A percentile compares a stretch with the other conserved stretches of the same genome.
Conservation (phyloP, 2,888 invertebrate genomes). For the Dryadula phaetusa region DNA sequence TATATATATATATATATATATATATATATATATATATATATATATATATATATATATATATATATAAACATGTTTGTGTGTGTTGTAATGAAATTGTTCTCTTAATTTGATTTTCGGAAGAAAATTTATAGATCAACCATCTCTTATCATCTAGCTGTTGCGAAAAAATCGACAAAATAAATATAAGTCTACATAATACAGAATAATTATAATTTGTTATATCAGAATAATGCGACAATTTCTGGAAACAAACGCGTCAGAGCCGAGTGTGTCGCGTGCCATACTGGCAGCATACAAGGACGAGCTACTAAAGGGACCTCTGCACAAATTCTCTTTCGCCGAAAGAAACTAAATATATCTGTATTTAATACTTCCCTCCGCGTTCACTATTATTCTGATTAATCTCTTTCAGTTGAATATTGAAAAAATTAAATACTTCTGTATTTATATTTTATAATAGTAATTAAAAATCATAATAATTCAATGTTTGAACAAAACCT, state of each 20-base stretch:
- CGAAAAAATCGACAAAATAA: too few relatives aligned
- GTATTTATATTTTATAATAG: not conserved
- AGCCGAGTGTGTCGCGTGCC: constrained; percentile 76
- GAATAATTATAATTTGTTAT: constrained; percentile 11
- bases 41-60: too few relatives aligned
- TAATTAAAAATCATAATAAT: not conserved
- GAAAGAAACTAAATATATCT: constrained; percentile 64
- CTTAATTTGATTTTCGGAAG: too few relatives aligned
- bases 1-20: too few relatives aligned
- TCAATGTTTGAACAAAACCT: not conserved
- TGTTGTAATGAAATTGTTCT: too few relatives aligned
- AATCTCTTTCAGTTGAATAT: constrained; percentile 6
- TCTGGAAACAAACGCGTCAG: constrained; percentile 75
- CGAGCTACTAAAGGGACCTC: constrained; percentile 72
- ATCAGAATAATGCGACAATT: constrained; percentile 80
- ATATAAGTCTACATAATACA: not conserved
- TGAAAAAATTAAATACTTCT: not conserved
- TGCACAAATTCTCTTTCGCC: constrained; percentile 66
- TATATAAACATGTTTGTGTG: too few relatives aligned
- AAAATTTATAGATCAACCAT: too few relatives aligned
- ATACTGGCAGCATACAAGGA: constrained; percentile 80
- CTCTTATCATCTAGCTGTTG: too few relatives aligned
- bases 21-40: too few relatives aligned
- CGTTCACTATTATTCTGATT: not conserved
- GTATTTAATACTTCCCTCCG: constrained; percentile 19